Evolutionary conservation across 2,113 vertebrate genomes (phyloP).

Genomic region (Ameiurus melas): DNA sequence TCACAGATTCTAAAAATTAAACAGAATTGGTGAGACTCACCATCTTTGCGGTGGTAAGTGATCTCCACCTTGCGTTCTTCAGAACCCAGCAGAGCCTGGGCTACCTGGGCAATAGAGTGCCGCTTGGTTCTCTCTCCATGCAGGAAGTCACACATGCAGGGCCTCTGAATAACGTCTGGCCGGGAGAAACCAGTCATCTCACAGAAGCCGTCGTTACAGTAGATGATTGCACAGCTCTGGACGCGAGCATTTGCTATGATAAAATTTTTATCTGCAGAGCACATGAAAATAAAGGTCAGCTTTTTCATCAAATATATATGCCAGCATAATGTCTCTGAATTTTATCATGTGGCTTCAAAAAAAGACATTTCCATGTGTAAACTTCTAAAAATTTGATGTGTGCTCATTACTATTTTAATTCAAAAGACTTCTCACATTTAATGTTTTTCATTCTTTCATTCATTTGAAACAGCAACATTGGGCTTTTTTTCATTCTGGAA

Average conservation of each 20-base stretch:
- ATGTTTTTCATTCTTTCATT: neutral
- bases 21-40: conserved; percentile 73
- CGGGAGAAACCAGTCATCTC: conserved; percentile 99
- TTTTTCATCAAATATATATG: neutral
- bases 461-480: neutral
- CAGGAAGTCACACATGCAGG: conserved; percentile 97
- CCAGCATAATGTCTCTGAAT: neutral
- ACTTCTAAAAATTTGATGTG: neutral
- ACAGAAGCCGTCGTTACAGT: conserved; percentile 98
- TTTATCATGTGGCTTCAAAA: neutral
- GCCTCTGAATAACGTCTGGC: conserved; percentile 97
- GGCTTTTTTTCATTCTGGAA: neutral
- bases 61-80: conserved; percentile 97
- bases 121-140: conserved; percentile 90
- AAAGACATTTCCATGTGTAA: neutral
- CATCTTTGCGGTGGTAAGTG: conserved; percentile 96
- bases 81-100: conserved; percentile 89
- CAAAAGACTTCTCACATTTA: neutral
- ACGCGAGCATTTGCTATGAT: conserved; percentile 98
- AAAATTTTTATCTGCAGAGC: conserved; percentile 93
- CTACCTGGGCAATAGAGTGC: conserved; percentile 88
- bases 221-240: conserved; percentile 98
- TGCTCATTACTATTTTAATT: neutral
- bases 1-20: neutral
- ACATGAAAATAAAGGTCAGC: conserved; percentile 46